These are phyloP conservation scores for Ondatra zibethicus DNA, from an alignment of 2,113 vertebrate species.

Conservation along the genomic window DNA sequence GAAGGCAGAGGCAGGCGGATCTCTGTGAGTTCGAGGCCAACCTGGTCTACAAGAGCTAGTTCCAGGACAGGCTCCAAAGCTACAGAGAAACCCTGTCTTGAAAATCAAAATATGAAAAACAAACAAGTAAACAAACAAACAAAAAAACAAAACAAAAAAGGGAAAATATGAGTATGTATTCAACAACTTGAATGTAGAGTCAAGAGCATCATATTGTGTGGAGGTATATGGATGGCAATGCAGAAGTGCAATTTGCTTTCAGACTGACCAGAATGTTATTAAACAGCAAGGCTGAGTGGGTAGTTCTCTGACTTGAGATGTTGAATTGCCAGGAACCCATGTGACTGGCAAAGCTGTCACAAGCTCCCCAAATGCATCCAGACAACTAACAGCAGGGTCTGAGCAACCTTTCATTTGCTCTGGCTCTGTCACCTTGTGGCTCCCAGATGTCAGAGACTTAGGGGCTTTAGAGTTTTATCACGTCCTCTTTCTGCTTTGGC, in stretches of 20 bases:
- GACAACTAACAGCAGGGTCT: neutral
- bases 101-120: no score
- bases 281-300: neutral
- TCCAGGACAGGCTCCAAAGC: no score
- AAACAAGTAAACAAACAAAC: no score
- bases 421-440: neutral
- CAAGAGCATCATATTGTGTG: neutral
- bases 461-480: neutral
- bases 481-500: neutral
- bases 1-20: no score
- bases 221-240: neutral
- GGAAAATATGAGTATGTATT: neutral
- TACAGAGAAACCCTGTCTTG: no score
- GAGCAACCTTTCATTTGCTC: neutral
- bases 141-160: no score
- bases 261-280: neutral
- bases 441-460: neutral
- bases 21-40: no score
- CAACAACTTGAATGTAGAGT: neutral
- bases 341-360: neutral
- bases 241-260: neutral
- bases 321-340: neutral
- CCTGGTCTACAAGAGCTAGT: no score
- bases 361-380: neutral
- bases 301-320: neutral